These are phyloP conservation scores for Dolomedes plantarius DNA, from an alignment of 2,888 invertebrate species.

Conservation along the genomic window DNA sequence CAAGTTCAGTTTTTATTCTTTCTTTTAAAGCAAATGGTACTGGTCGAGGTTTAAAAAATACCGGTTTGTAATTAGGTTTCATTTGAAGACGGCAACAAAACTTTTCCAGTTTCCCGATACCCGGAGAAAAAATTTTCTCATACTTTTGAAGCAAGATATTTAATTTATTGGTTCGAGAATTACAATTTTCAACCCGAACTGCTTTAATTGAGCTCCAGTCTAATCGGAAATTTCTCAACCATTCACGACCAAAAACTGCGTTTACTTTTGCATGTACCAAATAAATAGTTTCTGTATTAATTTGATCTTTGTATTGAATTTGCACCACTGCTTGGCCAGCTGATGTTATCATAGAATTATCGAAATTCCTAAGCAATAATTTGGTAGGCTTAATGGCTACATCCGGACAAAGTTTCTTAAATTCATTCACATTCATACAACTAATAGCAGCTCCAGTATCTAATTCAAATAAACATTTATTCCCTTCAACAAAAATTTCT, in stretches of 20 bases:
- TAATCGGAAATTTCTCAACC: slow-evolving; percentile 43
- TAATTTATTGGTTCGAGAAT: slow-evolving; percentile 47
- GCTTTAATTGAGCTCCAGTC: slow-evolving; percentile 45
- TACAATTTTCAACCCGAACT: slow-evolving; percentile 47
- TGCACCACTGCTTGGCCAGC: slow-evolving; percentile 50
- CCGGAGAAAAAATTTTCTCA: slow-evolving; percentile 46
- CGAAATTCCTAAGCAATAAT: slow-evolving; percentile 51
- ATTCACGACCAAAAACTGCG: slow-evolving; percentile 39
- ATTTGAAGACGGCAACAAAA: slow-evolving; percentile 52
- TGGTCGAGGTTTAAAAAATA: slow-evolving; percentile 52
- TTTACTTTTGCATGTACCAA: slow-evolving; percentile 40
- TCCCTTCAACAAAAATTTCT: slow-evolving; percentile 46
- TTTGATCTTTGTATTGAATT: slow-evolving; percentile 53
- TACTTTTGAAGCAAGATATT: slow-evolving; percentile 49
- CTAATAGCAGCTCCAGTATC: slow-evolving; percentile 44
- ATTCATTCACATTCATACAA: slow-evolving; percentile 41
- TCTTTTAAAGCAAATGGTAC: slow-evolving; percentile 52
- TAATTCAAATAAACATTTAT: slow-evolving; percentile 39
- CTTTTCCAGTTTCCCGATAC: slow-evolving; percentile 44
- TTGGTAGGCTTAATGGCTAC: slow-evolving; percentile 51
- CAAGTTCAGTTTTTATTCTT: slow-evolving; percentile 46
- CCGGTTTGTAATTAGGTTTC: slow-evolving; percentile 50
- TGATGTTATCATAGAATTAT: slow-evolving; percentile 51
- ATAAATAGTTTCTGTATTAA: slow-evolving; percentile 46
- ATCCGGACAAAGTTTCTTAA: slow-evolving; percentile 47